Evolutionary conservation across 2,797 vertebrate species (phyloP).

Genomic region (Arctocebus calabarensis): DNA sequence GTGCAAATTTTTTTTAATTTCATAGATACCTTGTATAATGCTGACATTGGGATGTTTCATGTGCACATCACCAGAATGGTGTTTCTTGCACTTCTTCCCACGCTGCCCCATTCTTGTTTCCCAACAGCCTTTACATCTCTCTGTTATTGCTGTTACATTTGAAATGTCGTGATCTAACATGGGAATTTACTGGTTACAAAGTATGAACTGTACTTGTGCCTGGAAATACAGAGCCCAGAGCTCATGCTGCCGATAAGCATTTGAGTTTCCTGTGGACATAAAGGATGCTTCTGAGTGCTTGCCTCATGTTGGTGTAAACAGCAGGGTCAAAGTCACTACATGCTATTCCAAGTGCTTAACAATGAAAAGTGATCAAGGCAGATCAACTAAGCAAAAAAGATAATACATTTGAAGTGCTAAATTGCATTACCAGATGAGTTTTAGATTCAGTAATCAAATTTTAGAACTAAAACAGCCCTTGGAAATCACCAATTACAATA

Average conservation of each 20-base stretch:
- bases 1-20: neutral
- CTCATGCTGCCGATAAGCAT: conserved; percentile 49
- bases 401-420: neutral
- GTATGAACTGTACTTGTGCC: conserved; percentile 14
- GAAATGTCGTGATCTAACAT: conserved; percentile 39
- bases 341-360: conserved; percentile 67
- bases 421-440: neutral
- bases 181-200: neutral
- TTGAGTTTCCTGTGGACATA: conserved; percentile 64
- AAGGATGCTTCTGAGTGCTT: conserved; percentile 52
- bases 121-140: neutral
- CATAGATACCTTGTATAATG: neutral
- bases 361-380: conserved; percentile 47
- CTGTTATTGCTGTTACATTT: conserved; percentile 5
- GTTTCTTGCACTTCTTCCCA: neutral
- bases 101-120: neutral
- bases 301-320: conserved; percentile 59
- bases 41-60: neutral
- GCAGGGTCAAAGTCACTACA: conserved; percentile 70
- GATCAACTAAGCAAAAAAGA: conserved; percentile 57
- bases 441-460: neutral
- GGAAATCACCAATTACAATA: neutral
- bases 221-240: neutral
- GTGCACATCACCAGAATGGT: neutral
- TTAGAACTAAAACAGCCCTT: neutral